phyloP scores from a whole-genome alignment of 2,113 vertebrate genomes.

The Miniopterus natalensis region DNA sequence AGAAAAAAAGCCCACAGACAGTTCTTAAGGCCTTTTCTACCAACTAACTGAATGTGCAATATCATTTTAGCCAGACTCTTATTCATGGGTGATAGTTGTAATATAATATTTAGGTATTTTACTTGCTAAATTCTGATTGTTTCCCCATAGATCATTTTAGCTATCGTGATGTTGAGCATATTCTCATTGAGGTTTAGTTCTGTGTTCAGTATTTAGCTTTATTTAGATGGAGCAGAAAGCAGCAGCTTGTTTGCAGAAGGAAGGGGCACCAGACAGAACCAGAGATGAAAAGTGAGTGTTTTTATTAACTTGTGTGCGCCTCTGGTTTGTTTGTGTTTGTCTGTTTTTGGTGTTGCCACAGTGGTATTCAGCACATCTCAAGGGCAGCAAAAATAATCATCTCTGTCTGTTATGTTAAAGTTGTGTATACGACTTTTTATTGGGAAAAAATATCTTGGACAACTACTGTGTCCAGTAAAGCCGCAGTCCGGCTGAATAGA shows the following conservation, averaged over 20 bases:
- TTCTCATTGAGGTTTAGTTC: conserved; percentile 1
- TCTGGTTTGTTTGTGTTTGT: conserved; percentile 22
- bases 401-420: conserved; percentile 66
- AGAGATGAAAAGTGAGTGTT: conserved; percentile 52
- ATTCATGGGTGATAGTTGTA: conserved; percentile 24
- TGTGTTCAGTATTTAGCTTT: conserved; percentile 37
- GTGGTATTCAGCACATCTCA: conserved; percentile 13
- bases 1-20: not conserved
- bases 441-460: conserved; percentile 68
- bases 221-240: conserved; percentile 14
- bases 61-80: not conserved
- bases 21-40: not conserved
- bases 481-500: not conserved
- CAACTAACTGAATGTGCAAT: not conserved
- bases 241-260: not conserved
- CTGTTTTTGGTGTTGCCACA: conserved; percentile 12
- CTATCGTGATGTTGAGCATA: not conserved
- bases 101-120: conserved; percentile 27
- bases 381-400: conserved; percentile 61
- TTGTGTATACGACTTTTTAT: conserved; percentile 63
- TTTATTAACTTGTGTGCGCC: not conserved
- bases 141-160: conserved; percentile 57
- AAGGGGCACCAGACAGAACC: not conserved
- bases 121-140: conserved; percentile 52
- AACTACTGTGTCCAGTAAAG: conserved; percentile 25